Evolutionary conservation across 2,888 invertebrate species (phyloP).

Genomic region (Idaea straminata): DNA sequence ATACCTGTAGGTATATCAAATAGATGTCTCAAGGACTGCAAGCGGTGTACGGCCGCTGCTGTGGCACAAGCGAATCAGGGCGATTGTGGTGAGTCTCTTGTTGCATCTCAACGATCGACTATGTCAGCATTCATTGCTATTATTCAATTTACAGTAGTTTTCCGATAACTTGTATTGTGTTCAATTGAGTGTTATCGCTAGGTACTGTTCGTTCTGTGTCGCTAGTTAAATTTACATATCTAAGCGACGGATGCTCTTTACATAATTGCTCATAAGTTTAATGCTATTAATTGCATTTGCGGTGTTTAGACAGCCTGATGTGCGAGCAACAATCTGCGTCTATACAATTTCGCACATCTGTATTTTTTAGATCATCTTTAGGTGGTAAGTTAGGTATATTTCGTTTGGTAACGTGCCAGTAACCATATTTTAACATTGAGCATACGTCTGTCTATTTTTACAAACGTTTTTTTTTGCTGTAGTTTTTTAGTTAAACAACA

Average conservation of each 20-base stretch:
- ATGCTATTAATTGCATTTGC: slow-evolving; percentile 6
- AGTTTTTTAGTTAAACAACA: background rate
- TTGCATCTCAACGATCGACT: slow-evolving; percentile 7
- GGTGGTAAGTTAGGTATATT: slow-evolving; percentile 28
- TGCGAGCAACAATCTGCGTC: slow-evolving; percentile 4
- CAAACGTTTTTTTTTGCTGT: slow-evolving; percentile 14
- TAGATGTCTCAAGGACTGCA: slow-evolving; percentile 60
- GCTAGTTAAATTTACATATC: slow-evolving; percentile 11
- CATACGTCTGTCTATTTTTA: slow-evolving; percentile 20
- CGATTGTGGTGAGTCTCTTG: slow-evolving; percentile 62
- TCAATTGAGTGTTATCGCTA: slow-evolving; percentile 32
- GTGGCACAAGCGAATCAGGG: slow-evolving; percentile 58
- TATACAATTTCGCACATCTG: slow-evolving; percentile 16
- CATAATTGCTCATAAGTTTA: background rate
- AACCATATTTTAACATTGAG: slow-evolving; percentile 32
- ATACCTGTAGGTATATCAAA: slow-evolving; percentile 54
- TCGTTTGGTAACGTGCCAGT: slow-evolving; percentile 41
- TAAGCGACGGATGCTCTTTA: background rate
- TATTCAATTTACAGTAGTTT: slow-evolving; percentile 15
- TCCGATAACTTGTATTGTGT: slow-evolving; percentile 14
- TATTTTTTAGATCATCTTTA: slow-evolving; percentile 25
- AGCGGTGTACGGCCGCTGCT: slow-evolving; percentile 64
- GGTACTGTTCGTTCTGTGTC: slow-evolving; percentile 24
- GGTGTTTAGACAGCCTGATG: slow-evolving; percentile 2
- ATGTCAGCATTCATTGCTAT: slow-evolving; percentile 1